Evolutionary conservation across 1,140 invertebrate species (phyloP).

Genomic region (Hirudo medicinalis): DNA sequence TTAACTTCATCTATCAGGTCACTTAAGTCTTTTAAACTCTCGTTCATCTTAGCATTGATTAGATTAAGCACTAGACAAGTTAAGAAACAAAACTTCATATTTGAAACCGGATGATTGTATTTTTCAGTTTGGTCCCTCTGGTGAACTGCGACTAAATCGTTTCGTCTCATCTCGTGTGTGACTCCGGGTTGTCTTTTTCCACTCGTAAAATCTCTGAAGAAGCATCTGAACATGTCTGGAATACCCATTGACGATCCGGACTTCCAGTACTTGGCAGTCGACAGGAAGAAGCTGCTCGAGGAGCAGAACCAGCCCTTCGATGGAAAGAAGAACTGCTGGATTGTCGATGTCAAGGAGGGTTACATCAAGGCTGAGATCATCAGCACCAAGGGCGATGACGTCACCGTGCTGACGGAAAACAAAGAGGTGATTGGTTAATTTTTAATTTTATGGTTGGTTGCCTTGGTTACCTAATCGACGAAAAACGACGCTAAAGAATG

Average conservation of each 20-base stretch:
- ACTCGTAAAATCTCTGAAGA: not conserved
- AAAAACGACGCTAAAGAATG: too few relatives aligned
- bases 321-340: slow-evolving; percentile 98
- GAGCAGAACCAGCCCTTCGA: slow-evolving; percentile 54
- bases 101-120: too few relatives aligned
- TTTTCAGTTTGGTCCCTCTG: too few relatives aligned
- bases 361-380: slow-evolving; percentile 92
- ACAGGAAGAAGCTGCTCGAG: slow-evolving; percentile 35
- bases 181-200: not conserved
- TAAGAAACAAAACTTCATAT: too few relatives aligned
- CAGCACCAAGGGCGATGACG: slow-evolving; percentile 92
- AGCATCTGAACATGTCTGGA: slow-evolving; percentile 2
- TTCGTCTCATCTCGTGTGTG: too few relatives aligned
- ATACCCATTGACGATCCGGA: slow-evolving; percentile 30
- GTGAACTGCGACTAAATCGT: too few relatives aligned
- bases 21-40: too few relatives aligned
- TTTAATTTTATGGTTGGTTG: too few relatives aligned
- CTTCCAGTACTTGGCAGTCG: slow-evolving; percentile 36
- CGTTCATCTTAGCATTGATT: too few relatives aligned
- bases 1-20: too few relatives aligned
- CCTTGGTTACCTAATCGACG: too few relatives aligned
- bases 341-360: slow-evolving; percentile 91
- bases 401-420: slow-evolving; percentile 55
- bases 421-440: slow-evolving; percentile 27
- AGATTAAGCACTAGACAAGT: too few relatives aligned